Base-by-base conservation (phyloP, 1,140 invertebrate species). In the Phortica variegata region DNA sequence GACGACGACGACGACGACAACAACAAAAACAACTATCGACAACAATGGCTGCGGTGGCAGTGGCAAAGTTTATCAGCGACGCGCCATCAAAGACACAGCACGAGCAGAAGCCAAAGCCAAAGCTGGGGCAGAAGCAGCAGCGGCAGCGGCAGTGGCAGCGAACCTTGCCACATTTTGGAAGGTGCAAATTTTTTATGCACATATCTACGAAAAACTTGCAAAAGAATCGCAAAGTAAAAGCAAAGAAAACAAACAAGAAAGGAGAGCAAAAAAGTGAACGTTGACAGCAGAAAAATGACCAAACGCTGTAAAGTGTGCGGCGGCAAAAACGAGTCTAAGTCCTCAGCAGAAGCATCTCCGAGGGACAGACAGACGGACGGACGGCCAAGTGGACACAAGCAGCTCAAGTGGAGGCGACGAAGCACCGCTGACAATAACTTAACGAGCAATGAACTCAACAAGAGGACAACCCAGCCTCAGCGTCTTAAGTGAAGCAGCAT, bases 401-500 rank as follows among this genome's bases (percentile, higher is more conserved):
- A 56, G 42, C 37, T 56, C 48, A 48, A 52, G 54, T 51, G 54
- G 47, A 54, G 43, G 41, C 54, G 54, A 57, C 52, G 54, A 60
- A 63, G n/a, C n/a, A n/a, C 62, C 68, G 63, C 59, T 68, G 63
- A 70, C 65, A 70, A 70, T 70, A 70, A 70, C 59, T 61, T 62
- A 70, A 70, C 61, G 65, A 71, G 66, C 65, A 70, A 70, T 70
- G 65, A 69, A 70, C 65, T 49, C 38, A 42, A 42, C 20, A 47
- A 50, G 33, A 41, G 51, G n/a, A n/a, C n/a, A n/a, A n/a, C n/a
- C n/a, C n/a, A n/a, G n/a, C n/a, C n/a, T n/a, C n/a, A n/a, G n/a
- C n/a, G n/a, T n/a, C n/a, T n/a, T n/a, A n/a, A n/a, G n/a, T n/a
- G n/a, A n/a, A n/a, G n/a, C n/a, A n/a, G n/a, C n/a, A n/a, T n/a